A percentile compares a stretch with the other conserved stretches of the same genome.
Evolutionary conservation across 2,113 vertebrate genomes (phyloP).

Genomic region (Pseudopipra pipra): DNA sequence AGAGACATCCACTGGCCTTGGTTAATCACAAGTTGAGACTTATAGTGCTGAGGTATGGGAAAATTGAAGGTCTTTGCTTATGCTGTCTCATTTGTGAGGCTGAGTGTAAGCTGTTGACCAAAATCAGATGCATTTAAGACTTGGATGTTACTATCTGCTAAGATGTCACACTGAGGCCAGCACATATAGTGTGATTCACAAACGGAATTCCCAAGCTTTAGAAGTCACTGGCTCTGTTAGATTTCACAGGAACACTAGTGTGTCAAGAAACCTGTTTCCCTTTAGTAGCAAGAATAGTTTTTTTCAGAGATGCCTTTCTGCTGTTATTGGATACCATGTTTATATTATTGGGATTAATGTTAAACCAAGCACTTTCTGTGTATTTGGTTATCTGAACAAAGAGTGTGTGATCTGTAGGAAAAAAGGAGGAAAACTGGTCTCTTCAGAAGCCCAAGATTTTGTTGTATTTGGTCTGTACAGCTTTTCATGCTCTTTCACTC

Average conservation of each 20-base stretch:
- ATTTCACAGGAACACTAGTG: not conserved
- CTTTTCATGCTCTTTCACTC: not conserved
- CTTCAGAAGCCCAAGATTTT: not conserved
- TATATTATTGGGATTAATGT: not conserved
- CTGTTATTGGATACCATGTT: not conserved
- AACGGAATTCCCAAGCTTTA: not conserved
- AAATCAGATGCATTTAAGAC: not conserved
- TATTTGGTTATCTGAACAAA: not conserved
- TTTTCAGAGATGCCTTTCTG: not conserved
- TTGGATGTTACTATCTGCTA: not conserved
- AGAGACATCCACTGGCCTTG: slow-evolving; percentile 30
- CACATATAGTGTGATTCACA: not conserved
- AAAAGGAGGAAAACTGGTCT: not conserved
- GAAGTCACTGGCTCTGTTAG: not conserved
- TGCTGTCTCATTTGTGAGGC: not conserved
- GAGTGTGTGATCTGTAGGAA: not conserved
- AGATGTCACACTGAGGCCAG: not conserved
- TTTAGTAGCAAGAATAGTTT: not conserved
- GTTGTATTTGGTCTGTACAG: not conserved
- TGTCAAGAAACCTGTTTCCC: not conserved
- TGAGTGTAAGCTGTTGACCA: not conserved
- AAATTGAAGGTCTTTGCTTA: not conserved
- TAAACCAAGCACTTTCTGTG: not conserved
- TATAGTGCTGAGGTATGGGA: not conserved
- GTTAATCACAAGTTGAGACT: not conserved